These are phyloP conservation scores for Drosophila lacicola DNA, from an alignment of 2,888 invertebrate genomes.

Conservation along the genomic window DNA sequence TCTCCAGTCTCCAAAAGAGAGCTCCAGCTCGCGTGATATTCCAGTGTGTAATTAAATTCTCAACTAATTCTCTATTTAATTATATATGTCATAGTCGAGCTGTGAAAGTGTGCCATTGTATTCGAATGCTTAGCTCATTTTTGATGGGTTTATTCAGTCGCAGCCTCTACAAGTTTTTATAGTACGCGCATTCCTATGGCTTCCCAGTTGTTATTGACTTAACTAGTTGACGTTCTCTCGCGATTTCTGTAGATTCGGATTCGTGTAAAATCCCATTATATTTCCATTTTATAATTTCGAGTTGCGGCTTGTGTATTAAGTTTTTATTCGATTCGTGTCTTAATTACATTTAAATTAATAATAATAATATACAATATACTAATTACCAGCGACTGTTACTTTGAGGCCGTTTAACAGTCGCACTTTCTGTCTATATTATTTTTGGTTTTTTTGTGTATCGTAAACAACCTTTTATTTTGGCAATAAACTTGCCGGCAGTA, in stretches of 20 bases:
- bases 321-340: neutral
- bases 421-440: slow-evolving; percentile 1
- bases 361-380: too few species aligned
- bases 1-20: slow-evolving; percentile 37
- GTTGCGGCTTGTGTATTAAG: slow-evolving; percentile 6
- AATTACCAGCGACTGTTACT: too few species aligned
- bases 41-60: slow-evolving; percentile 30
- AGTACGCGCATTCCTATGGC: slow-evolving; percentile 20
- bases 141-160: slow-evolving; percentile 5
- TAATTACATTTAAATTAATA: slow-evolving; percentile 22
- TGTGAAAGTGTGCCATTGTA: slow-evolving; percentile 54
- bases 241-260: slow-evolving; percentile 13
- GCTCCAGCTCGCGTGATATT: slow-evolving; percentile 32
- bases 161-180: neutral
- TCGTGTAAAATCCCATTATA: slow-evolving; percentile 21
- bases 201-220: slow-evolving; percentile 34
- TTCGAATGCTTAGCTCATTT: slow-evolving; percentile 27
- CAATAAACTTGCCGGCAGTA: slow-evolving; percentile 26
- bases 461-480: slow-evolving; percentile 26
- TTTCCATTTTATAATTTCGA: slow-evolving; percentile 11
- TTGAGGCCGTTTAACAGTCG: too few species aligned
- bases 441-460: neutral
- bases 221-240: slow-evolving; percentile 29
- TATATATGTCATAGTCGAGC: slow-evolving; percentile 7
- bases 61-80: slow-evolving; percentile 13